These are phyloP conservation scores for Atherix ibis DNA, from an alignment of 2,888 invertebrate species.

Conservation along the genomic window DNA sequence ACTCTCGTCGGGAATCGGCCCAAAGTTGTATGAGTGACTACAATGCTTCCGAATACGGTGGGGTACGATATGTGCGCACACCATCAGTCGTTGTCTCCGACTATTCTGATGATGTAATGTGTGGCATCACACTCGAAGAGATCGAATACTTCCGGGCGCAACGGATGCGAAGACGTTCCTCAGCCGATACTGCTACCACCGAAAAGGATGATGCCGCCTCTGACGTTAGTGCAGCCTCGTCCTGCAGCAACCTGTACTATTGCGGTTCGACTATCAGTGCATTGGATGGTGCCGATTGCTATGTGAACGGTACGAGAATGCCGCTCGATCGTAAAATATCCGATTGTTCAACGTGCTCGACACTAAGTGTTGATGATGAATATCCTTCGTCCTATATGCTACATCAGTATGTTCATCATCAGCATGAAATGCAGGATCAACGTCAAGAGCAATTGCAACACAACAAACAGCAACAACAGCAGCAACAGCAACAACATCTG, in stretches of 20 bases:
- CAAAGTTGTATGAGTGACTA: conserved; percentile 32
- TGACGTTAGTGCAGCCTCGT: conserved; percentile 41
- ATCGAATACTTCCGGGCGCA: conserved; percentile 41
- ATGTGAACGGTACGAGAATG: conserved; percentile 36
- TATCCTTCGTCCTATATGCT: conserved; percentile 33
- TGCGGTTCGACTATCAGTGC: conserved; percentile 40
- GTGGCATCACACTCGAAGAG: conserved; percentile 41
- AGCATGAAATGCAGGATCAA: conserved; percentile 19
- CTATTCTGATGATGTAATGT: conserved; percentile 57
- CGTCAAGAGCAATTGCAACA: conserved; percentile 12
- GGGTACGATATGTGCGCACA: conserved; percentile 51
- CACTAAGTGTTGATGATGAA: conserved; percentile 57
- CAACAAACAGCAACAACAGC: conserved; percentile 2
- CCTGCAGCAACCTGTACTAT: conserved; percentile 42
- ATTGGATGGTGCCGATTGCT: conserved; percentile 36
- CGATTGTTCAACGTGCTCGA: conserved; percentile 60
- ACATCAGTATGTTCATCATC: conserved; percentile 5
- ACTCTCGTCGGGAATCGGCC: conserved; percentile 34
- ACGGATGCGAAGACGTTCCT: conserved; percentile 27
- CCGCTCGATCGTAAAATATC: conserved; percentile 48
- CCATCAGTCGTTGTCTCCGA: conserved; percentile 80
- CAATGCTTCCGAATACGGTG: conserved; percentile 32
- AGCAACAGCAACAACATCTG: conserved; percentile 5
- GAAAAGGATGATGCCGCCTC: conserved; percentile 28
- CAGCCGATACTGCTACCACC: conserved; percentile 22